Base-by-base conservation (phyloP, 2,888 invertebrate genomes). In the Athalia circularis region DNA sequence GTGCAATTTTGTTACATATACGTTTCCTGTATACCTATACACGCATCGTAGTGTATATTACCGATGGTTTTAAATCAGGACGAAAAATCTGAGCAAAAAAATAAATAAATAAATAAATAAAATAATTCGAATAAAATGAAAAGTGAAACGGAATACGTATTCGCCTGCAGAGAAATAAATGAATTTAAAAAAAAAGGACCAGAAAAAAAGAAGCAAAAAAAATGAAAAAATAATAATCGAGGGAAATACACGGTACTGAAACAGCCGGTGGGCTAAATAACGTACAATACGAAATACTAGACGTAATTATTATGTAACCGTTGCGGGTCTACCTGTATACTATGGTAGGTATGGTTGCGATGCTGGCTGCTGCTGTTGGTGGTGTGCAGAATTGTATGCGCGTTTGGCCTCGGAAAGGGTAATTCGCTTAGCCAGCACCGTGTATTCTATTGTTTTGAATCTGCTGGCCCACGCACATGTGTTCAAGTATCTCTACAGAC, bases 401-500 rank as follows among this genome's bases (percentile, higher is more conserved):
- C 15, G 62, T 15, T 82, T 81, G 81, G 82, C 82, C 82, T 83
- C 82, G 81, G 84, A 84, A 87, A 87, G 86, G 86, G 84, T 87
- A 87, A 86, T 87, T 87, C 84, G 85, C 83, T 87, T 82, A 84
- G 80, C 81, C 83, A 81, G 82, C 81, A 80, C 81, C 81, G 79
- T 77, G 82, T 80, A 82, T 81, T 83, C 84, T 82, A 85, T 86
- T 87, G 87, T 87, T 85, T 85, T 82, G 82, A 81, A 81, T 84
- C 84, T 83, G 50, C 65, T 47, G 43, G 48, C 72, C 47, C 15
- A 15, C 47, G 1, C 7, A 9, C 4, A 9, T 54, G 54, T 11
- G 52, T 54, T 54, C 54, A n/a, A 54, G n/a, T 54, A 54, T 54
- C 8, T 52, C 11, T 54, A 54, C 7, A n/a, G 9, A n/a, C n/a